phyloP scores from a whole-genome alignment of 2,888 invertebrate genomes.

The Drosophila ezoana region DNA sequence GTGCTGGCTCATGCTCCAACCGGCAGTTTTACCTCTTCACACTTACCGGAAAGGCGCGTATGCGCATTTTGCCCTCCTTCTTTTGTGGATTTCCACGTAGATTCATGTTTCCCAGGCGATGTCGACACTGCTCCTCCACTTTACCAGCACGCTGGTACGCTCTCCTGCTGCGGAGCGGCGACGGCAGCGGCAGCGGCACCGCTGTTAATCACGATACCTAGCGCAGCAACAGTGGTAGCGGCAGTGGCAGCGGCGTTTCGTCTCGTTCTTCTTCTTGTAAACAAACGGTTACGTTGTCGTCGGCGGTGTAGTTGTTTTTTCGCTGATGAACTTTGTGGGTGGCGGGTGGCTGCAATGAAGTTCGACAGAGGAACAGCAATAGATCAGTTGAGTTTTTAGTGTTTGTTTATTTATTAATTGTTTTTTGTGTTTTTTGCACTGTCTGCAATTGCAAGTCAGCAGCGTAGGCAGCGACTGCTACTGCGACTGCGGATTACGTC shows the following conservation, averaged over 20 bases:
- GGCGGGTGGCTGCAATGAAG: conserved; percentile 8
- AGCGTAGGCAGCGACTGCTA: conserved; percentile 20
- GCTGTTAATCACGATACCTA: conserved; percentile 29
- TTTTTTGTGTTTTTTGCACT: conserved; percentile 31
- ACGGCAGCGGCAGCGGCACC: conserved; percentile 35
- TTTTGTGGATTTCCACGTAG: conserved; percentile 88
- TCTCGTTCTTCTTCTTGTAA: conserved; percentile 32
- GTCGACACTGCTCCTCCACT: conserved; percentile 83
- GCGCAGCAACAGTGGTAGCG: conserved; percentile 12
- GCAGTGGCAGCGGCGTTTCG: conserved; percentile 27
- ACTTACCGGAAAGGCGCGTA: conserved; percentile 98
- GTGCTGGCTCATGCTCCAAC: conserved; percentile 26
- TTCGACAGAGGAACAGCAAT: neutral
- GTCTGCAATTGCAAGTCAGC: conserved; percentile 52
- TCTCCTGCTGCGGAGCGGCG: conserved; percentile 37
- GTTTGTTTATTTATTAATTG: conserved; percentile 5
- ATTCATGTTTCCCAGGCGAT: conserved; percentile 82
- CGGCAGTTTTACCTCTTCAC: conserved; percentile 10
- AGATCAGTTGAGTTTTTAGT: conserved; percentile 6
- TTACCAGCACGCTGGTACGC: conserved; percentile 61
- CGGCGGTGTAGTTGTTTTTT: conserved; percentile 1
- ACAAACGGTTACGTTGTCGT: conserved; percentile 41
- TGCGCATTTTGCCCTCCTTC: conserved; percentile 98
- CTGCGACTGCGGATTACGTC: conserved; percentile 17
- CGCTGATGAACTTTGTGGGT: conserved; percentile 12